phyloP scores from a whole-genome alignment of 2,797 vertebrate genomes.

The Pelodytes ibericus region DNA sequence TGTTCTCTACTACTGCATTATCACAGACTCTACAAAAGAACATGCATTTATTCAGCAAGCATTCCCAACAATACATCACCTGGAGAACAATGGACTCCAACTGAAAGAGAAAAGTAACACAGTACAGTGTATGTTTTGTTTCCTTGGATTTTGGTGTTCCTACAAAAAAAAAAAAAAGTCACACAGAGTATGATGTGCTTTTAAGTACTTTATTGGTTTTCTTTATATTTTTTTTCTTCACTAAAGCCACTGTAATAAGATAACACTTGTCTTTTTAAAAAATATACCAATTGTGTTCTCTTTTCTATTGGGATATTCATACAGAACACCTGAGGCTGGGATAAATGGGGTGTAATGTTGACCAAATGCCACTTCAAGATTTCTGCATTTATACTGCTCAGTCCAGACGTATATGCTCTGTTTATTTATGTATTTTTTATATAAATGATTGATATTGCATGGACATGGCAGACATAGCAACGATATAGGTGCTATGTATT shows the following conservation, averaged over 20 bases:
- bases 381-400: too few relatives aligned
- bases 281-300: slow-evolving; percentile 3
- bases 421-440: too few relatives aligned
- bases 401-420: too few relatives aligned
- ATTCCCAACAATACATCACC: slow-evolving; percentile 22
- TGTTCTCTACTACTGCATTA: not conserved
- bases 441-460: too few relatives aligned
- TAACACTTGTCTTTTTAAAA: slow-evolving; percentile 42
- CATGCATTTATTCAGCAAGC: slow-evolving; percentile 30
- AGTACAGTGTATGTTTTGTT: not conserved
- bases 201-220: slow-evolving; percentile 31
- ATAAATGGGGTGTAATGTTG: too few relatives aligned
- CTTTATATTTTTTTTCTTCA: slow-evolving; percentile 13
- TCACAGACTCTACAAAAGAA: slow-evolving; percentile 17
- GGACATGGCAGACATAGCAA: too few relatives aligned
- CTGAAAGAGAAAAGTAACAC: slow-evolving; percentile 7
- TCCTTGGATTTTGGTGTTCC: slow-evolving; percentile 19
- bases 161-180: slow-evolving; percentile 4
- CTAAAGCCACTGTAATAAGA: slow-evolving; percentile 34
- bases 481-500: too few relatives aligned
- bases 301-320: slow-evolving; percentile 25
- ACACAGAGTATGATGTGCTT: slow-evolving; percentile 19
- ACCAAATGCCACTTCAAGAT: too few relatives aligned
- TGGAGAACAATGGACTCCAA: slow-evolving; percentile 7
- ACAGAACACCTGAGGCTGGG: not conserved